A percentile compares a stretch with the other conserved stretches of the same genome.
Conservation (phyloP, 2,797 vertebrate species). For the Coregonus ussuriensis region DNA sequence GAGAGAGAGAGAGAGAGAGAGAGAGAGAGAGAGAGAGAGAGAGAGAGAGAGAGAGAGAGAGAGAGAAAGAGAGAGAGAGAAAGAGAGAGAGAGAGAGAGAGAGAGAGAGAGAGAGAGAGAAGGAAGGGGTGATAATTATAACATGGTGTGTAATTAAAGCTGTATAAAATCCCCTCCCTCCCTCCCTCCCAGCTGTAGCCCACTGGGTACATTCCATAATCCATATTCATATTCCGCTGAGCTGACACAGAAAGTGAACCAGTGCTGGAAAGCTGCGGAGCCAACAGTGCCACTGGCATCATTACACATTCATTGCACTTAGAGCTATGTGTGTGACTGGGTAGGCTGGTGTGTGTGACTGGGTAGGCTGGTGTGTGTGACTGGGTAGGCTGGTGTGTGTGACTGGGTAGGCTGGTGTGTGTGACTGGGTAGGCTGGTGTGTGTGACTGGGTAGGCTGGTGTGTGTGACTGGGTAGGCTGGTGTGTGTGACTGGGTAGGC, state of each 20-base stretch:
- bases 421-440: not conserved
- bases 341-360: not conserved
- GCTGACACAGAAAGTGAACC: constrained; percentile 46
- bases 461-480: constrained; percentile 1
- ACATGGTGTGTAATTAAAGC: constrained; percentile 56
- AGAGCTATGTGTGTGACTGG: constrained; percentile 3
- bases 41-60: constrained; percentile 24
- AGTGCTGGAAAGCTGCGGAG: not conserved
- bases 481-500: constrained; percentile 3
- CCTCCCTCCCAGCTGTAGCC: constrained; percentile 31
- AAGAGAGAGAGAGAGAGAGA: constrained; percentile 1
- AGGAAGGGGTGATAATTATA: constrained; percentile 45
- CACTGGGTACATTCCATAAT: constrained; percentile 53
- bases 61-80: no score
- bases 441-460: not conserved
- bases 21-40: constrained; percentile 18
- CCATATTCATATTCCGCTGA: constrained; percentile 56
- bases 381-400: not conserved
- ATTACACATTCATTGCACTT: not conserved
- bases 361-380: not conserved
- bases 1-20: constrained; percentile 12
- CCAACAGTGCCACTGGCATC: not conserved
- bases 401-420: not conserved
- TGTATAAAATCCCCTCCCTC: constrained; percentile 34
- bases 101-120: constrained; percentile 2